Evolutionary conservation across 1,140 invertebrate genomes (phyloP).

Genomic region (Leptestheria dahalacensis): DNA sequence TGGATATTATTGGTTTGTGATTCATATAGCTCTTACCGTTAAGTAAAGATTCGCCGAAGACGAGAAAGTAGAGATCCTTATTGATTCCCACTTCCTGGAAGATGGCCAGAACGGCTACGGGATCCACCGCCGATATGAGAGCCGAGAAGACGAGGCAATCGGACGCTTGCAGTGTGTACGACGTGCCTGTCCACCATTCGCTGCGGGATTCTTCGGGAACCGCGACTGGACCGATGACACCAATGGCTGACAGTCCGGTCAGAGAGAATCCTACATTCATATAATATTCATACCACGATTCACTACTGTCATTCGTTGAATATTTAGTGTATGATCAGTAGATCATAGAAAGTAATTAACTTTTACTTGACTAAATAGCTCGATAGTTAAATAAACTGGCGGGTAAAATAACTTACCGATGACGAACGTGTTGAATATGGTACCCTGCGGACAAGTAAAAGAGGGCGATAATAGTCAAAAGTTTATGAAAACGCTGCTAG

Average conservation of each 20-base stretch:
- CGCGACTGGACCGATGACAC: slow-evolving; percentile 9
- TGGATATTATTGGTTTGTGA: too few species aligned
- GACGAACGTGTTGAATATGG: slow-evolving; percentile 38
- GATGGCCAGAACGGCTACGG: slow-evolving; percentile 92
- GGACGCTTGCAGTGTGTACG: slow-evolving; percentile 3
- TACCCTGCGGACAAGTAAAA: slow-evolving; percentile 32
- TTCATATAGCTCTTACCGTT: slow-evolving; percentile 80
- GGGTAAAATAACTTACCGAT: slow-evolving; percentile 31
- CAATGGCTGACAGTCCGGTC: slow-evolving; percentile 7
- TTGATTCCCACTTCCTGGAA: slow-evolving; percentile 99
- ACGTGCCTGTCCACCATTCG: slow-evolving; percentile 1
- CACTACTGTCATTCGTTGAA: background rate
- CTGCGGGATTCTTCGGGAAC: slow-evolving; percentile 1
- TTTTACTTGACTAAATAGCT: background rate
- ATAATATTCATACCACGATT: background rate
- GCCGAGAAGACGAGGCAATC: slow-evolving; percentile 57
- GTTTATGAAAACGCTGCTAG: too few species aligned
- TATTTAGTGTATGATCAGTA: background rate
- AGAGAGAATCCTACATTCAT: slow-evolving; percentile 6
- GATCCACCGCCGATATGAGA: slow-evolving; percentile 93
- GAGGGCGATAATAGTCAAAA: too few species aligned
- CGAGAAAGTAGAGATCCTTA: slow-evolving; percentile 95
- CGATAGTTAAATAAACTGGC: background rate
- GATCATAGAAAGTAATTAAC: background rate
- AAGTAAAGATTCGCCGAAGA: slow-evolving; percentile 94